Conservation (phyloP, 2,797 vertebrate genomes). For the Lepus oiostolus region DNA sequence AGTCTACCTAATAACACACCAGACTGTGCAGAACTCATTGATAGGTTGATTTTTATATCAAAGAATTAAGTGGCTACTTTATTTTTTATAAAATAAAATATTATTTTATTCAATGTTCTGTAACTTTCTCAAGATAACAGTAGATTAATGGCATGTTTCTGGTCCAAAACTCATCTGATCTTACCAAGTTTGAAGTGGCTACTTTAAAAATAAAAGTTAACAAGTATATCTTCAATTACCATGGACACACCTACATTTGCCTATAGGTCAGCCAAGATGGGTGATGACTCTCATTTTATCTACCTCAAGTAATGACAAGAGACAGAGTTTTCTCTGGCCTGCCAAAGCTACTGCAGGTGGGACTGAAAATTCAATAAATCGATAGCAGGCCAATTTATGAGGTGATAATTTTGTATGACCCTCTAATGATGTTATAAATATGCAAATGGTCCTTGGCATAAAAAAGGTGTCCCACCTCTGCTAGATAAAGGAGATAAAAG, state of each 20-base stretch:
- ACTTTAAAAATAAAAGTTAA: constrained; percentile 45
- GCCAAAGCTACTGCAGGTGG: too few relatives aligned
- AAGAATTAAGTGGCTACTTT: constrained; percentile 66
- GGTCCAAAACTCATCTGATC: too few relatives aligned
- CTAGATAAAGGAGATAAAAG: constrained; percentile 35
- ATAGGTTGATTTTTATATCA: constrained; percentile 68
- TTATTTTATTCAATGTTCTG: too few relatives aligned
- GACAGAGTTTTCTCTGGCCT: constrained; percentile 54
- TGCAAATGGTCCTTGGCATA: too few relatives aligned
- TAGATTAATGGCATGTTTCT: too few relatives aligned
- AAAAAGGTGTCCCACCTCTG: too few relatives aligned
- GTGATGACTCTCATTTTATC: constrained; percentile 43
- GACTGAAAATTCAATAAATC: too few relatives aligned
- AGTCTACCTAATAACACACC: constrained; percentile 42
- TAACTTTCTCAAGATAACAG: too few relatives aligned
- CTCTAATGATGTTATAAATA: too few relatives aligned
- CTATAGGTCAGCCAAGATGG: background rate
- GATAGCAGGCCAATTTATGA: too few relatives aligned
- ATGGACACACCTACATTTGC: background rate
- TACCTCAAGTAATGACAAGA: constrained; percentile 55
- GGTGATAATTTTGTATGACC: too few relatives aligned
- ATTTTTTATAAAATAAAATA: background rate
- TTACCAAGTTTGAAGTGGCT: constrained; percentile 1
- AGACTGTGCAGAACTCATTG: constrained; percentile 6
- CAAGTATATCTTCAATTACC: constrained; percentile 59